These are phyloP conservation scores for Trissolcus brochymenae DNA, from an alignment of 2,888 invertebrate genomes.

Conservation along the genomic window DNA sequence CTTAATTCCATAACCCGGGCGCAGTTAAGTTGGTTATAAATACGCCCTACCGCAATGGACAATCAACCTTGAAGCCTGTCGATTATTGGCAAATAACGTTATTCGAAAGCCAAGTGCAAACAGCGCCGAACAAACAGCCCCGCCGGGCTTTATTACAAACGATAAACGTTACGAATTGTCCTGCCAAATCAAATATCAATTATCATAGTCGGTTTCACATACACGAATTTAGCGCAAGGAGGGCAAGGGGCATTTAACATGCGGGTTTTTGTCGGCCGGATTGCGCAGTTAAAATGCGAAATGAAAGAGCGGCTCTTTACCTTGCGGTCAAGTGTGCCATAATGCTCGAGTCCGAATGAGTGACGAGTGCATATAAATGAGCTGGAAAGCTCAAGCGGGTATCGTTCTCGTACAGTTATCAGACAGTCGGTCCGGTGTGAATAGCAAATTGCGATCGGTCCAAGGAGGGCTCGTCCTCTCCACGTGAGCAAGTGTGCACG, in stretches of 20 bases:
- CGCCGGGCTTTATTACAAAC: slow-evolving; percentile 20
- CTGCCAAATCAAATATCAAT: slow-evolving; percentile 36
- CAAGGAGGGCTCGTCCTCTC: slow-evolving; percentile 8
- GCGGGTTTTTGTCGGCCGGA: slow-evolving; percentile 28
- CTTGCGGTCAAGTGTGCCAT: slow-evolving; percentile 35
- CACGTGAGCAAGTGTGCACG: slow-evolving; percentile 30
- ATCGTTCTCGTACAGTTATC: slow-evolving; percentile 16
- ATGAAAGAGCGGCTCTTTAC: slow-evolving; percentile 30
- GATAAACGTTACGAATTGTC: slow-evolving; percentile 13
- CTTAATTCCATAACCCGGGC: slow-evolving; percentile 9
- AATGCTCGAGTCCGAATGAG: slow-evolving; percentile 33
- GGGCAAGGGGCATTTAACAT: slow-evolving; percentile 14
- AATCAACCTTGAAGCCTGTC: slow-evolving; percentile 15
- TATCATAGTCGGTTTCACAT: slow-evolving; percentile 26
- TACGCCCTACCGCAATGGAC: neutral
- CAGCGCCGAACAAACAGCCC: slow-evolving; percentile 16
- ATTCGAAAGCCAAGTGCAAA: slow-evolving; percentile 11
- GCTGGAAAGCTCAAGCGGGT: slow-evolving; percentile 32
- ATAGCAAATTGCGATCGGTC: slow-evolving; percentile 18
- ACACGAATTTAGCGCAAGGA: neutral
- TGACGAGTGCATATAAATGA: slow-evolving; percentile 49
- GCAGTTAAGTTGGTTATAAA: slow-evolving; percentile 20
- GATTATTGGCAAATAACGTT: slow-evolving; percentile 19
- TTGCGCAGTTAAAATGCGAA: slow-evolving; percentile 25
- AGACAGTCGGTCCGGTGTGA: slow-evolving; percentile 21